These are phyloP conservation scores for Himalopsyche anomala DNA, from an alignment of 2,888 invertebrate species.

Conservation along the genomic window DNA sequence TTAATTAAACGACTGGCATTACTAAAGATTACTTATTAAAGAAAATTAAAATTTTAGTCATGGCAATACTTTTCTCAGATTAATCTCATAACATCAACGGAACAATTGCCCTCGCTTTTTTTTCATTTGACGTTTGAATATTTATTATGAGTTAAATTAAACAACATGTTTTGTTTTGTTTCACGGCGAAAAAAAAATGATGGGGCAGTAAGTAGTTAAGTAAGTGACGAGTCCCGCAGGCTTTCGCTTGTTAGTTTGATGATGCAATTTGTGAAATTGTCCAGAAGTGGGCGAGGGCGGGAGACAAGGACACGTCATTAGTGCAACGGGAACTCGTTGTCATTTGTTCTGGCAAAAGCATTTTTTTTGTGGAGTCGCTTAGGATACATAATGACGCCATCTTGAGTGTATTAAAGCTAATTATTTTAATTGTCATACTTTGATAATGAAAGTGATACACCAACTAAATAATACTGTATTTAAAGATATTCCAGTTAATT, in stretches of 20 bases:
- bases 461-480: too few relatives aligned
- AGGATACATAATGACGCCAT: background rate
- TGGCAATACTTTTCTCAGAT: too few relatives aligned
- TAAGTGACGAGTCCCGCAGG: constrained; percentile 46
- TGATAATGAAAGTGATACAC: too few relatives aligned
- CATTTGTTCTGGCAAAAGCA: background rate
- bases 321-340: constrained; percentile 10
- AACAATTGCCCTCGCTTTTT: too few relatives aligned
- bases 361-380: constrained; percentile 11
- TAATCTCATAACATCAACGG: too few relatives aligned
- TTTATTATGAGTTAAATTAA: background rate
- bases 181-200: background rate
- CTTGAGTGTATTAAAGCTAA: background rate
- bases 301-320: constrained; percentile 48
- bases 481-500: too few relatives aligned
- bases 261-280: constrained; percentile 63
- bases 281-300: constrained; percentile 53
- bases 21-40: too few relatives aligned
- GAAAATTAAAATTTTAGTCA: too few relatives aligned
- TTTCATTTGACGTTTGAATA: too few relatives aligned
- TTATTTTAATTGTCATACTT: background rate
- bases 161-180: background rate
- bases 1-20: too few relatives aligned
- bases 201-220: background rate
- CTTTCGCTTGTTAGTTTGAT: constrained; percentile 60